A percentile compares a stretch with the other conserved stretches of the same genome.
phyloP scores from a whole-genome alignment of 2,888 invertebrate genomes.

The Latheticus oryzae region DNA sequence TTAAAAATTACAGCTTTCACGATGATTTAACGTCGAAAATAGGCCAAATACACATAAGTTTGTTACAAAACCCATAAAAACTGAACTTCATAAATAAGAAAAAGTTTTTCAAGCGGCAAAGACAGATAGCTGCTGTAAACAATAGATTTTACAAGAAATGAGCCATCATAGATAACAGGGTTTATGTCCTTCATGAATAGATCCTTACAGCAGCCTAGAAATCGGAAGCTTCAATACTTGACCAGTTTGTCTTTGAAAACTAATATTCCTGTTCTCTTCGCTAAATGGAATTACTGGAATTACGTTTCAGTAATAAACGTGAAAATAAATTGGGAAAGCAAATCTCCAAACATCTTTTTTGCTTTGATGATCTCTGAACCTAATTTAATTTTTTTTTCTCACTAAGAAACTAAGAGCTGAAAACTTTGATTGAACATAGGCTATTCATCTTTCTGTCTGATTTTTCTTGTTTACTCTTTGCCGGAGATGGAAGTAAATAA shows the following conservation, averaged over 20 bases:
- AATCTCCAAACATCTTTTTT: too few relatives aligned
- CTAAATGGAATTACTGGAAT: constrained; percentile 12
- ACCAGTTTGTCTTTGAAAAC: constrained; percentile 14
- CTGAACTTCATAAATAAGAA: constrained; percentile 16
- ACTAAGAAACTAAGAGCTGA: constrained; percentile 7
- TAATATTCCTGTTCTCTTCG: constrained; percentile 2
- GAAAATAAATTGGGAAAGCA: constrained; percentile 3
- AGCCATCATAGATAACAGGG: too few relatives aligned
- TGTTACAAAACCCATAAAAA: constrained; percentile 17
- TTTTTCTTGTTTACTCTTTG: too few relatives aligned
- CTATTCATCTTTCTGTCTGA: constrained; percentile 28
- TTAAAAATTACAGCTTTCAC: constrained; percentile 21
- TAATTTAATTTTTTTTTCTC: constrained; percentile 29
- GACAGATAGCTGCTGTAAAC: constrained; percentile 16
- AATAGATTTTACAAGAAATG: constrained; percentile 16
- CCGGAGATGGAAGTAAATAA: too few relatives aligned
- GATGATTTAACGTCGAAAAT: constrained; percentile 5
- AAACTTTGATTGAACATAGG: constrained; percentile 24
- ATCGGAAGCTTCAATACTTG: too few relatives aligned
- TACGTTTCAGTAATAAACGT: constrained; percentile 15
- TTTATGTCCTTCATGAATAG: too few relatives aligned
- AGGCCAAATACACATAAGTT: constrained; percentile 6
- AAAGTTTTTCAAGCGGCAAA: constrained; percentile 22
- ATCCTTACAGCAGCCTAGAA: too few relatives aligned
- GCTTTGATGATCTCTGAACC: too few relatives aligned